Evolutionary conservation across 2,797 vertebrate species (phyloP).

Genomic region (Cirrhinus mrigala): DNA sequence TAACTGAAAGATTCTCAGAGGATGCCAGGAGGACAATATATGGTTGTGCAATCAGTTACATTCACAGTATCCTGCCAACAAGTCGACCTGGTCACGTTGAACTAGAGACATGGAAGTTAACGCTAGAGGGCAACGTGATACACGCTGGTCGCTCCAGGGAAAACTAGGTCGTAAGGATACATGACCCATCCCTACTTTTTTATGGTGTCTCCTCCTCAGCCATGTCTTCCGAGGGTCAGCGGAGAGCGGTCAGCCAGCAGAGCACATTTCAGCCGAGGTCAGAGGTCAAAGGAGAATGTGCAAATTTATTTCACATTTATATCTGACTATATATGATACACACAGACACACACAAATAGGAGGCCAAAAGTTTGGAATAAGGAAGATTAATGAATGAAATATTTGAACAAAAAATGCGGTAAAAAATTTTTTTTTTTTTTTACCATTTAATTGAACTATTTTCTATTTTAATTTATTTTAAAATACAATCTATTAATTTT

Average conservation of each 20-base stretch:
- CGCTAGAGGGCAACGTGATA: conserved; percentile 28
- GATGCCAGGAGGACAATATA: conserved; percentile 21
- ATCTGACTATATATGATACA: too few relatives aligned
- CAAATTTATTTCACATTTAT: background rate
- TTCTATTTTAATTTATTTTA: too few relatives aligned
- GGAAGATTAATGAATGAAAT: too few relatives aligned
- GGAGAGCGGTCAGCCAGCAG: background rate
- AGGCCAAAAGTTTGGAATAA: too few relatives aligned
- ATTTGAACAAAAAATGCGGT: too few relatives aligned
- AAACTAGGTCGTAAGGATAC: conserved; percentile 57
- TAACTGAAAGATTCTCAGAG: conserved; percentile 1
- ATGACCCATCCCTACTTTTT: conserved; percentile 43
- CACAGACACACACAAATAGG: too few relatives aligned
- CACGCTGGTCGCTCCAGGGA: conserved; percentile 47
- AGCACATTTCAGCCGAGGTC: background rate
- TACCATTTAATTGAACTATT: too few relatives aligned
- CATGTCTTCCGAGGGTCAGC: background rate
- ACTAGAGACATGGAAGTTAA: conserved; percentile 16
- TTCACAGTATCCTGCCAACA: conserved; percentile 4
- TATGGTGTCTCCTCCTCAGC: conserved; percentile 3
- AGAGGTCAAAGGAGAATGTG: conserved; percentile 15
- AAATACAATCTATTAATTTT: too few relatives aligned
- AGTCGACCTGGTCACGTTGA: conserved; percentile 22
- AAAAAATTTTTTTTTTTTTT: too few relatives aligned
- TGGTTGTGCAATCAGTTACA: conserved; percentile 44